A percentile compares a stretch with the other conserved stretches of the same genome.
These are phyloP conservation scores for Congeria kusceri DNA, from an alignment of 2,888 invertebrate genomes.

Conservation along the genomic window DNA sequence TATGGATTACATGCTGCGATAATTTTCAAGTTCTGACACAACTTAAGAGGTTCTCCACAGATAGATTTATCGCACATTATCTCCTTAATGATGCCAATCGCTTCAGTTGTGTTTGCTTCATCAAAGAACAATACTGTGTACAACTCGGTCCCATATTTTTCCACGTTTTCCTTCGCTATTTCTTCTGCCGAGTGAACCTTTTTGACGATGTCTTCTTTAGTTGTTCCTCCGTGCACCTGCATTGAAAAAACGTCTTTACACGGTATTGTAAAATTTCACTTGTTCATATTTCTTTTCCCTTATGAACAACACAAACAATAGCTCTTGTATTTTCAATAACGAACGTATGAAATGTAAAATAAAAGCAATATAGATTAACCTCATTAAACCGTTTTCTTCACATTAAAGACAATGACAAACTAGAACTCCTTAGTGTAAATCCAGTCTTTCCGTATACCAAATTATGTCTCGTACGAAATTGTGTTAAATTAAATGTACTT, in stretches of 20 bases:
- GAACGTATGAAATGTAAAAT: not conserved
- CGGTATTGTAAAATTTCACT: too few relatives aligned
- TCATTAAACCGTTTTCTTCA: too few relatives aligned
- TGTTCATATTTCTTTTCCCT: not conserved
- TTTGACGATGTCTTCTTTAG: conserved; percentile 74
- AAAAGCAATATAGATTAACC: too few relatives aligned
- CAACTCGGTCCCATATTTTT: conserved; percentile 58
- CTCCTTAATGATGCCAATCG: conserved; percentile 82
- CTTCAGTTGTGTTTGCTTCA: conserved; percentile 83
- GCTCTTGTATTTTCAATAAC: not conserved
- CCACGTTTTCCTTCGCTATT: conserved; percentile 72
- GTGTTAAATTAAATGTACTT: too few relatives aligned
- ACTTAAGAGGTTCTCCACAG: conserved; percentile 70
- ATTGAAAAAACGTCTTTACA: not conserved
- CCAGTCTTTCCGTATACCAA: too few relatives aligned
- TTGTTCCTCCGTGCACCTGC: conserved; percentile 82
- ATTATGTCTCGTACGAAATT: too few relatives aligned
- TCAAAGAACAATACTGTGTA: conserved; percentile 82
- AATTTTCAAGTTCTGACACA: conserved; percentile 73
- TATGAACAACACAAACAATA: not conserved
- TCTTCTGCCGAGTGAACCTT: conserved; percentile 74
- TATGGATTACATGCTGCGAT: conserved; percentile 84
- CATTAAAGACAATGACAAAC: too few relatives aligned
- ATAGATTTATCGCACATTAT: conserved; percentile 82
- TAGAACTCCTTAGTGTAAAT: too few relatives aligned